Evolutionary conservation across 2,888 invertebrate genomes (phyloP), one percentile per base, ranked within the genome.

Genomic region (Drepanosiphum platanoidis): DNA sequence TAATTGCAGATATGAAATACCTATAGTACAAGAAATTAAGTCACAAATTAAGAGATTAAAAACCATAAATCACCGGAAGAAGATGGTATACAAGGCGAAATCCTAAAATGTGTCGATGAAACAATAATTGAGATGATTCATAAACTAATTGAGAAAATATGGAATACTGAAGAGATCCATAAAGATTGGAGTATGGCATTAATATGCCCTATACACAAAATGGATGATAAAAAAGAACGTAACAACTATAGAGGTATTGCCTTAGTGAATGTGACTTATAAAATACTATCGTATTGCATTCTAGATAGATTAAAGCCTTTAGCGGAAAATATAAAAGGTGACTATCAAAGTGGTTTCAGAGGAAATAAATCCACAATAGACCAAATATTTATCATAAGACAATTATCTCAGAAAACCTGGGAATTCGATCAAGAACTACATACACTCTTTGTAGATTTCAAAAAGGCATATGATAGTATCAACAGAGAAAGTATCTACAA

Each of bases 71-170:
- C 77, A 36, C 61, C 61, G 4, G 36, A 13, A n/a, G 27, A 77
- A 77, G 77, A 61, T 64, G 61, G 39, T 77, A 77, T 77, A 39
- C 61, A 39, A 15, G 77, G 13, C 61, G 27, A 77, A 66, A 79
- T 79, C 30, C 78, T 79, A 36, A 79, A 79, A 18, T 66, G 30
- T 18, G 18, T 79, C 32, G 64, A 66, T 66, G 66, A 79, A 79
- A 42, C 42, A 42, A 42, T 42, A 13, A 42, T 42, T 42, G 42
- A 42, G 42, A 42, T 42, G 42, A 42, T 42, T n/a, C 11, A 42
- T 42, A 42, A 42, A 9, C 42, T 42, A 61, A 61, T 61, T 61
- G 27, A 27, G 27, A 61, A 61, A 61, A 61, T 61, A 61, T 27
- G 27, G 27, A 61, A 61, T 61, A 61, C 61, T 61, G 27, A 61